Conservation (phyloP, 2,797 vertebrate species). For the Lepus oiostolus region DNA sequence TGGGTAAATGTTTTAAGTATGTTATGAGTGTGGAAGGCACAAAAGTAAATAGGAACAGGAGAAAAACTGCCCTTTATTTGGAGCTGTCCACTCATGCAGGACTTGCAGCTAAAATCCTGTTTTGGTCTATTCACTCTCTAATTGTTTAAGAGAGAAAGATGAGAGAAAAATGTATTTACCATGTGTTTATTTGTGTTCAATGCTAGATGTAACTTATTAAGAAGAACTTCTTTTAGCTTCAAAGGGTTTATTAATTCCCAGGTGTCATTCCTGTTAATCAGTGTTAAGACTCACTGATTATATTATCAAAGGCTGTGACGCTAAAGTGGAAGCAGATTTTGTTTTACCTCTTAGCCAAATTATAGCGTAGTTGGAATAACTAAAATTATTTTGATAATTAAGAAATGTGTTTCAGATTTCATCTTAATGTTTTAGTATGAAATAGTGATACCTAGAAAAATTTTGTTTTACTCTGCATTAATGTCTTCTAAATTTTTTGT, state of each 20-base stretch:
- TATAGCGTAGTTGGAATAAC: constrained; percentile 1
- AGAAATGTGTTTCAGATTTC: constrained; percentile 43
- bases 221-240: constrained; percentile 55
- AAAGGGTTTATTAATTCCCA: constrained; percentile 72
- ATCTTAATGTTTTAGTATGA: constrained; percentile 44
- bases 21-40: neutral
- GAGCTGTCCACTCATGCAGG: neutral
- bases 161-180: constrained; percentile 39
- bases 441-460: constrained; percentile 15
- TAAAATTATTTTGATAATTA: constrained; percentile 64
- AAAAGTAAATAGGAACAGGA: neutral
- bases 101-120: neutral
- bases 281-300: constrained; percentile 56
- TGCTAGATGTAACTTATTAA: constrained; percentile 45
- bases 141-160: constrained; percentile 53
- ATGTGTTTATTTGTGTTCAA: constrained; percentile 65
- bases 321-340: constrained; percentile 72
- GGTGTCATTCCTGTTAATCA: constrained; percentile 37
- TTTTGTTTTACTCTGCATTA: constrained; percentile 18
- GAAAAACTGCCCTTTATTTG: constrained; percentile 13
- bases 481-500: constrained; percentile 48
- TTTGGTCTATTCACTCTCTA: neutral
- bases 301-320: constrained; percentile 47
- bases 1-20: neutral
- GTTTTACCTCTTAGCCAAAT: constrained; percentile 70